Evolutionary conservation across 2,888 invertebrate species (phyloP), one percentile per base, ranked within the genome.

Genomic region (Tipula unca): DNA sequence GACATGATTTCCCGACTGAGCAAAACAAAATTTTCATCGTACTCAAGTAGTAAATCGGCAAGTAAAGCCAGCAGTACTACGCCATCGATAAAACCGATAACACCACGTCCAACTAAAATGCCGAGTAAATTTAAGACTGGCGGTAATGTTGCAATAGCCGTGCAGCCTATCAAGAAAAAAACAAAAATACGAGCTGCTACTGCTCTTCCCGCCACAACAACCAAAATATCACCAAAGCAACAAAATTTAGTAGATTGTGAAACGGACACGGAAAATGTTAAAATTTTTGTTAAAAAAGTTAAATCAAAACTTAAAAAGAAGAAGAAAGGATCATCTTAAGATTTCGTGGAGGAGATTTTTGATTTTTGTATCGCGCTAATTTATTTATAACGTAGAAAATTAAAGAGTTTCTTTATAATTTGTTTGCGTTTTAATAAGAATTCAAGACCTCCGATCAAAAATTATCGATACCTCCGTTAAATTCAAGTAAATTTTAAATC

Each of bases 141-240:
- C 86, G 93, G 93, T 25, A 91, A 93, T 87, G 93, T 94, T 0
- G 93, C 93, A 35, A 93, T 93, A 13, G 93, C 93, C 1, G 89
- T 92, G 36, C 92, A 92, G 88, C 90, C 88, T 35, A 92, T 91
- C 87, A 92, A 92, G 88, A 87, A 87, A 91, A 88, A 90, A 92
- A 5, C 92, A 93, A 42, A 92, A 92, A 39, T 92, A 92, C 86
- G 35, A 5, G 25, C 35, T 29, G 17, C 42, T 3, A 48, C 35
- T 1, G 42, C 36, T 14, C 3, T 20, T 6, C n/a, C 29, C 25
- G n/a, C n/a, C n/a, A n/a, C n/a, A n/a, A 2, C 14, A 3, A 82
- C 35, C n/a, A 85, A 35, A 82, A 25, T 13, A 10, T 69, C 69
- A 83, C 35, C n/a, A 8, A 35, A 39, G 83, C 85, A 82, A 82